These are phyloP conservation scores for Catocala sponsa DNA, from an alignment of 2,888 invertebrate genomes.

Conservation along the genomic window DNA sequence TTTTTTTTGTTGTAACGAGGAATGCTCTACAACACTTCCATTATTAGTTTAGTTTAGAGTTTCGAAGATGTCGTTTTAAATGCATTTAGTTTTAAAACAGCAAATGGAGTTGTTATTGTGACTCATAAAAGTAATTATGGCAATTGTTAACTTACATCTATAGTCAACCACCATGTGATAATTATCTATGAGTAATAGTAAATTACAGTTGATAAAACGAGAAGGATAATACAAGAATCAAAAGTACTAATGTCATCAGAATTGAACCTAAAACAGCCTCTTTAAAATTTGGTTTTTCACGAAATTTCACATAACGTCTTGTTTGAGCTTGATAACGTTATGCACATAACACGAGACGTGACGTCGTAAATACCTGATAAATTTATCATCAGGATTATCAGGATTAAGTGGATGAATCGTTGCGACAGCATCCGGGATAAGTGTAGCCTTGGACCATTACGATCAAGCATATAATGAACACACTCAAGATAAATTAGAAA, in stretches of 20 bases:
- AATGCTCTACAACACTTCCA: slow-evolving; percentile 23
- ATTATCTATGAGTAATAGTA: no score
- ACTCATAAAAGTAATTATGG: background rate
- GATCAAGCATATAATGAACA: background rate
- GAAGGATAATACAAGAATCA: background rate
- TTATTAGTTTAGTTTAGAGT: slow-evolving; percentile 2
- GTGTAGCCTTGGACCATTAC: background rate
- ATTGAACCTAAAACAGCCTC: background rate
- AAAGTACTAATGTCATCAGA: background rate
- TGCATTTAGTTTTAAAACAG: background rate
- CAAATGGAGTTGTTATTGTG: slow-evolving; percentile 3
- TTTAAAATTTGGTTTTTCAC: slow-evolving; percentile 7
- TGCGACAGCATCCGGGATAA: slow-evolving; percentile 27
- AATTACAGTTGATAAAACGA: no score
- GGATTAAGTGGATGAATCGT: slow-evolving; percentile 45
- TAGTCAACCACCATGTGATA: no score
- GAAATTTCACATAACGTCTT: slow-evolving; percentile 30
- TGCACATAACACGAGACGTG: slow-evolving; percentile 28
- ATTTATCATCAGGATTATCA: slow-evolving; percentile 48
- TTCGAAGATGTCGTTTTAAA: background rate
- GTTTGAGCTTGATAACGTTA: slow-evolving; percentile 43
- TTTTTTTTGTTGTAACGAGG: slow-evolving; percentile 28
- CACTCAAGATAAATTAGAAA: background rate
- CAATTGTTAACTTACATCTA: background rate
- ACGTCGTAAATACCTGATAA: slow-evolving; percentile 43